These are phyloP conservation scores for Ophraella communa DNA, from an alignment of 2,888 invertebrate genomes.

Conservation along the genomic window DNA sequence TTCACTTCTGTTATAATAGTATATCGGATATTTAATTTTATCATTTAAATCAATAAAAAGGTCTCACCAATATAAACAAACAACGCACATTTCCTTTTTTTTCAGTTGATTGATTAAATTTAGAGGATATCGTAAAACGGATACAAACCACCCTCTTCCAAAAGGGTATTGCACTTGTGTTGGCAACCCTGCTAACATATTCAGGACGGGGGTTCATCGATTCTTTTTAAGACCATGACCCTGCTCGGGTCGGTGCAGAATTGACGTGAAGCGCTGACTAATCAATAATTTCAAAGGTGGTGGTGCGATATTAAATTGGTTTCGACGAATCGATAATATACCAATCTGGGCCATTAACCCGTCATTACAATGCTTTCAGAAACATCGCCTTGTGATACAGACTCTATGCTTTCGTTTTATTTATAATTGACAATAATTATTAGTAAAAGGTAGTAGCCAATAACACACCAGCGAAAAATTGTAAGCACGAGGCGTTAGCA, in stretches of 20 bases:
- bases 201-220: conserved; percentile 18
- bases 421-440: too few relatives aligned
- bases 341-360: conserved; percentile 28
- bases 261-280: conserved; percentile 13
- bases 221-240: conserved; percentile 25
- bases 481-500: too few relatives aligned
- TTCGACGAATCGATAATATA: conserved; percentile 29
- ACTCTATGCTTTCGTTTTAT: too few relatives aligned
- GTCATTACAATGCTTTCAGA: not conserved
- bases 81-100: not conserved
- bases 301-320: conserved; percentile 27
- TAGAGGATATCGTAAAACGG: not conserved
- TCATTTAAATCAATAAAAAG: not conserved
- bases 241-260: conserved; percentile 25
- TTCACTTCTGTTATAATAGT: too few relatives aligned
- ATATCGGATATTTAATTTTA: not conserved
- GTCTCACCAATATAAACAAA: too few relatives aligned
- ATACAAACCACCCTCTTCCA: not conserved
- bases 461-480: too few relatives aligned
- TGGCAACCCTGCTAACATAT: conserved; percentile 5
- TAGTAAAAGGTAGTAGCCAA: too few relatives aligned
- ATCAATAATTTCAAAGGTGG: conserved; percentile 34
- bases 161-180: not conserved
- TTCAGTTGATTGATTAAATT: not conserved
- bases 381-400: too few relatives aligned